These are phyloP conservation scores for Cancer borealis DNA, from an alignment of 2,888 invertebrate species.

Conservation along the genomic window DNA sequence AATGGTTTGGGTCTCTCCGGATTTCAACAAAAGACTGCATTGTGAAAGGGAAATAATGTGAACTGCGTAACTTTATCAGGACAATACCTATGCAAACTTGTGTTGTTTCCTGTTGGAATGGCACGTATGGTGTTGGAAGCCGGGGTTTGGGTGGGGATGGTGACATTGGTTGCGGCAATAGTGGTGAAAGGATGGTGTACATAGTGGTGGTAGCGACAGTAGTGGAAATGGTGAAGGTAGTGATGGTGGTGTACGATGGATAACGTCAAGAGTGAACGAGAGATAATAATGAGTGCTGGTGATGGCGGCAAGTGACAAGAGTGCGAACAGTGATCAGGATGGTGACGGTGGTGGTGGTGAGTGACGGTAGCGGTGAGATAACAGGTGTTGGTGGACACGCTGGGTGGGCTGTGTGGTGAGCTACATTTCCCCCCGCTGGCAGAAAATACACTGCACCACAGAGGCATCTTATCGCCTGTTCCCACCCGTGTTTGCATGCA, in stretches of 20 bases:
- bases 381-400: conserved; percentile 6
- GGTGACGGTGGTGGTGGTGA: conserved; percentile 37
- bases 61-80: background rate
- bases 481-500: conserved; percentile 55
- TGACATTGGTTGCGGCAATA: background rate
- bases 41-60: background rate
- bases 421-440: background rate
- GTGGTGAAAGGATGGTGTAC: background rate
- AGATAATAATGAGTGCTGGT: background rate
- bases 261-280: background rate
- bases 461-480: conserved; percentile 51
- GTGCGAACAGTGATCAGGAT: background rate
- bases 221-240: background rate
- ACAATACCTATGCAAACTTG: conserved; percentile 4
- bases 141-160: background rate
- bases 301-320: background rate
- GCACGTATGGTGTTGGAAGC: background rate
- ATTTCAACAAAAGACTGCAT: background rate
- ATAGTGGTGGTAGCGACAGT: background rate
- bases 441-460: conserved; percentile 36
- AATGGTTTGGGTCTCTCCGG: background rate
- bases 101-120: conserved; percentile 3
- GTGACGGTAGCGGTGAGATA: conserved; percentile 2
- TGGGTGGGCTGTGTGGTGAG: background rate
- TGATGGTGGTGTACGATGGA: background rate